Conservation (phyloP, 2,888 invertebrate genomes). For the Catocala fraxini region DNA sequence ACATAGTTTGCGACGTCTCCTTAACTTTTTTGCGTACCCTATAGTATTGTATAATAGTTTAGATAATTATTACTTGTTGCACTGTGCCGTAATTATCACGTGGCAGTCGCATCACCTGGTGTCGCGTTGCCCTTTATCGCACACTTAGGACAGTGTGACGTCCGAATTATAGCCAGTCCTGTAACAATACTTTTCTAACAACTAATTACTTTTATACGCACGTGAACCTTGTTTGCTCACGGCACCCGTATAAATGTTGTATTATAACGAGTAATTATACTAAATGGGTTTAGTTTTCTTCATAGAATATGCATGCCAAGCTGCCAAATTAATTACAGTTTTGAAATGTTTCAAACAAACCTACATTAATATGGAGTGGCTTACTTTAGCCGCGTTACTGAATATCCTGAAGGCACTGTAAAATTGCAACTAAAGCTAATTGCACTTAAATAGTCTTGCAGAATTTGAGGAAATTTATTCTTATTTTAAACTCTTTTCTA, state of each 20-base stretch:
- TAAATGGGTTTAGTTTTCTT: conserved; percentile 15
- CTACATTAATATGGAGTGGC: conserved; percentile 6
- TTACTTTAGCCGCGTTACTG: neutral
- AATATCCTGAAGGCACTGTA: neutral
- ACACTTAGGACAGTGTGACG: too few relatives aligned
- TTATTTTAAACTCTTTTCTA: too few relatives aligned
- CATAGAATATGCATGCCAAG: conserved; percentile 9
- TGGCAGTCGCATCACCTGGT: too few relatives aligned
- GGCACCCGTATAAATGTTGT: conserved; percentile 6
- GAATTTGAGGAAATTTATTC: too few relatives aligned
- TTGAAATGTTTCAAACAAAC: conserved; percentile 10
- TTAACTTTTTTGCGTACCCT: too few relatives aligned
- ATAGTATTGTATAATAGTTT: too few relatives aligned
- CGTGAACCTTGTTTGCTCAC: neutral
- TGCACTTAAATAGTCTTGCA: too few relatives aligned
- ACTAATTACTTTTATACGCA: conserved; percentile 3
- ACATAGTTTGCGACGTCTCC: too few relatives aligned
- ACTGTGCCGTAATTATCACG: too few relatives aligned
- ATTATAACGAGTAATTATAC: conserved; percentile 11
- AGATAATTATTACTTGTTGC: too few relatives aligned
- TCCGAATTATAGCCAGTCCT: neutral
- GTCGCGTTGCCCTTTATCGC: too few relatives aligned
- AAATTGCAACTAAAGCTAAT: conserved; percentile 1
- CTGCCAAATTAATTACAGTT: conserved; percentile 14
- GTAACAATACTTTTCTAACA: conserved; percentile 11